Base-by-base conservation (phyloP, 2,888 invertebrate species). In the Aspidiotus rigidus region DNA sequence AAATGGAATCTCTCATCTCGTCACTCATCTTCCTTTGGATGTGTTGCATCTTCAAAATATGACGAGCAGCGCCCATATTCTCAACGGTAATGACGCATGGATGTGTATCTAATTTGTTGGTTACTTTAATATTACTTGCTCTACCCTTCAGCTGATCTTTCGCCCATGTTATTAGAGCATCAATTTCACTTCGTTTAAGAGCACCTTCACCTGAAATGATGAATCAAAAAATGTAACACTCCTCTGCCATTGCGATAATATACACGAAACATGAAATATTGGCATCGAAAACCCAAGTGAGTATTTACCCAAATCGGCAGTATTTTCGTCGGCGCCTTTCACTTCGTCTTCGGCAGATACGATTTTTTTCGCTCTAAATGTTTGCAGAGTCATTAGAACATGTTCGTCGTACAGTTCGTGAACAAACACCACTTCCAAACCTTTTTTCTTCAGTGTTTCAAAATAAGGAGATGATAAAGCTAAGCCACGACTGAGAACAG, bases 381-480 rank as follows among this genome's bases (percentile, higher is more conserved):
- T 86, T 72, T 86, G 85, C 69, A 97, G 79, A 75, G 96, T 94
- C 83, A 94, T 85, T 17, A 98, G 80, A 5, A 96, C 93, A 66
- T 98, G 80, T 79, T 98, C 98, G 78, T 99, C 98, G 75, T 96
- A 95, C n/a, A 92, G 88, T 77, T 98, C 97, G 75, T 92, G 96
- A 76, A 96, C 93, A 80, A 95, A 98, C 13, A 98, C 79, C 0
- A 98, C 96, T 80, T 97, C 94, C 7, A 90, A 84, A 74, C 92
- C 86, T 64, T 87, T 87, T 76, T 89, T 87, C 77, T 91, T 92
- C 15, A 98, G 81, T 11, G 91, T 89, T 80, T 98, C 98, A 75
- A 88, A 93, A 78, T 98, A 98, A 0, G 98, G 97, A 0, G 97
- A 97, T 0, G 88, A 84, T 79, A 95, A 93, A 0, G 98, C 98